Evolutionary conservation across 2,113 vertebrate genomes (phyloP), one percentile per base, ranked within the genome.

Genomic region (Brachirus orientalis): DNA sequence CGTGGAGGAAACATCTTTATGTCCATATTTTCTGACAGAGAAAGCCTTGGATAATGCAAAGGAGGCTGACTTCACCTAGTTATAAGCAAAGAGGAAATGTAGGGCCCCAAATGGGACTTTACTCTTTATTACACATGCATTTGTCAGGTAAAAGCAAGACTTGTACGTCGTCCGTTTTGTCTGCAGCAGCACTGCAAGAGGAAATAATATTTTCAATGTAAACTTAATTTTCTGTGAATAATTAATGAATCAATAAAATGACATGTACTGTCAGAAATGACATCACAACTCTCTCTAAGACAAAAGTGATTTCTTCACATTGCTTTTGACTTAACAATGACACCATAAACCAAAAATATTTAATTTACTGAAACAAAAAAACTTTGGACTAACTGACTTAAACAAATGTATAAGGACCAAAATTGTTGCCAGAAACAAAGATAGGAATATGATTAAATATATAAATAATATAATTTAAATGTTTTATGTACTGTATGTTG

Each of bases 1-100:
- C 40, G 46, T 9, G 8, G 28, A 36, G 51, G 50, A 35, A 47
- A 40, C 52, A 45, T 61, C 70, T 59, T 79, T 66, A 50, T 61
- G 44, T 70, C 44, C 43, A 18, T n/a, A 10, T 52, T 59, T 47
- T 53, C 77, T 71, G 28, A 65, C 16, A 63, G 17, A n/a, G 17
- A 56, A 72, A 77, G 28, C 38, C 12, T 38, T 2, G 35, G 60
- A 79, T 13, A 17, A n/a, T 5, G 28, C 6, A 28, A 67, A 61
- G 55, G 17, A 10, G 3, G 16, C 22, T 53, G 6, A 77, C 55
- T 43, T 79, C 57, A 48, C 35, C 56, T 33, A 46, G 14, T 69
- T 36, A 40, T 7, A 40, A 13, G 36, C 17, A 36, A 8, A 12
- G 8, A 66, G 9, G 43, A 18, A 17, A 10, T 1, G 1, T n/a